phyloP scores from a whole-genome alignment of 2,888 invertebrate species.

The Leptopterna dolabrata region DNA sequence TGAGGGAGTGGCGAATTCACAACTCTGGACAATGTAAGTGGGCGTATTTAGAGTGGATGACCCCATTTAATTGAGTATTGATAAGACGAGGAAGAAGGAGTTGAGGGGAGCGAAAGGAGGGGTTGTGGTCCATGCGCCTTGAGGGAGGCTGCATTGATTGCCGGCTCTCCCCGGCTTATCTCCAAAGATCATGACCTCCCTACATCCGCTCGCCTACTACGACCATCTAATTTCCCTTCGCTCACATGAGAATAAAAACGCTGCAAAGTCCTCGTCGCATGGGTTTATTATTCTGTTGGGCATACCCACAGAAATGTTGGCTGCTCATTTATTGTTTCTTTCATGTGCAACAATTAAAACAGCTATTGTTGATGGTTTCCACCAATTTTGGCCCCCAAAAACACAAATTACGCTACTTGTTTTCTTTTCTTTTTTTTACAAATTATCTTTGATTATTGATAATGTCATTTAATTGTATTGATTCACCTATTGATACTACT shows the following conservation, averaged over 20 bases:
- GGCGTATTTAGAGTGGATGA: not conserved
- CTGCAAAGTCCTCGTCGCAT: no score
- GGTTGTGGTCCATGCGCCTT: constrained; percentile 38
- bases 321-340: no score
- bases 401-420: no score
- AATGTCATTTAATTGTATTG: no score
- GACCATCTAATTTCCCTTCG: not conserved
- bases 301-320: no score
- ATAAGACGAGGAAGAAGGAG: constrained; percentile 3
- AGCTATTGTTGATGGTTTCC: no score
- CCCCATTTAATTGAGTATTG: constrained; percentile 29
- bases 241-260: not conserved
- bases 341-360: no score
- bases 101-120: not conserved
- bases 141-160: constrained; percentile 39
- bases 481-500: no score
- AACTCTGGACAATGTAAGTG: not conserved
- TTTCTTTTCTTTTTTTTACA: no score
- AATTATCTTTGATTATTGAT: no score
- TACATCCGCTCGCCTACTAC: not conserved
- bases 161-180: constrained; percentile 29
- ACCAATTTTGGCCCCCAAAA: no score
- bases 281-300: no score
- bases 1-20: not conserved
- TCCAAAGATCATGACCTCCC: constrained; percentile 28